These are phyloP conservation scores for Myotis findleyi DNA, from an alignment of 2,797 vertebrate species.

Conservation along the genomic window DNA sequence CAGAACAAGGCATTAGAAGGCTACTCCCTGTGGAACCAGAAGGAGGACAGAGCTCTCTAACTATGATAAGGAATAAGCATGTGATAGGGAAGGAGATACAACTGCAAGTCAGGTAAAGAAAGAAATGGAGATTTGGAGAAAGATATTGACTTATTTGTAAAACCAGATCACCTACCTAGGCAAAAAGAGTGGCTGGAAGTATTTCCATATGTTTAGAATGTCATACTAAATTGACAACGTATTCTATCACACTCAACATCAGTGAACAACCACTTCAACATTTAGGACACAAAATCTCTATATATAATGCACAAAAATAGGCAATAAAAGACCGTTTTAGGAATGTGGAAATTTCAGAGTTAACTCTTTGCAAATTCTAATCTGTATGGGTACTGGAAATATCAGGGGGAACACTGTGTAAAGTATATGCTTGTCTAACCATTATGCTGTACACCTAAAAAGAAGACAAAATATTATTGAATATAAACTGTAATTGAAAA, in stretches of 20 bases:
- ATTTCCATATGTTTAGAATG: neutral
- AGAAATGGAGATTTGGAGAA: neutral
- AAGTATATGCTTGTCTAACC: neutral
- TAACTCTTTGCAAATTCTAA: slow-evolving; percentile 50
- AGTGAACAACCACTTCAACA: neutral
- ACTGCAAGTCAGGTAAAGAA: neutral
- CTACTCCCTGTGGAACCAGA: neutral
- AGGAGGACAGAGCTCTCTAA: neutral
- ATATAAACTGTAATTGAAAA: neutral
- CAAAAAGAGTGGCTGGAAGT: neutral
- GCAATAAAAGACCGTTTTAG: neutral
- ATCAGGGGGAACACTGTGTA: neutral
- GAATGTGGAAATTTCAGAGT: slow-evolving; percentile 29
- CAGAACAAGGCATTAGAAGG: neutral
- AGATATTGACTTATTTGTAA: slow-evolving; percentile 18
- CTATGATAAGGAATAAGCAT: neutral
- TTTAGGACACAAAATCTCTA: neutral
- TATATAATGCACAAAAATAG: neutral
- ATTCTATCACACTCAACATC: slow-evolving; percentile 12
- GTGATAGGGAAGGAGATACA: neutral
- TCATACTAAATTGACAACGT: neutral
- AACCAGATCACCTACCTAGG: neutral
- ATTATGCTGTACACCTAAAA: neutral
- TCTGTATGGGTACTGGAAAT: neutral
- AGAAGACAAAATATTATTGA: neutral